Conservation (phyloP, 1,140 invertebrate species). For the Littorina saxatilis region DNA sequence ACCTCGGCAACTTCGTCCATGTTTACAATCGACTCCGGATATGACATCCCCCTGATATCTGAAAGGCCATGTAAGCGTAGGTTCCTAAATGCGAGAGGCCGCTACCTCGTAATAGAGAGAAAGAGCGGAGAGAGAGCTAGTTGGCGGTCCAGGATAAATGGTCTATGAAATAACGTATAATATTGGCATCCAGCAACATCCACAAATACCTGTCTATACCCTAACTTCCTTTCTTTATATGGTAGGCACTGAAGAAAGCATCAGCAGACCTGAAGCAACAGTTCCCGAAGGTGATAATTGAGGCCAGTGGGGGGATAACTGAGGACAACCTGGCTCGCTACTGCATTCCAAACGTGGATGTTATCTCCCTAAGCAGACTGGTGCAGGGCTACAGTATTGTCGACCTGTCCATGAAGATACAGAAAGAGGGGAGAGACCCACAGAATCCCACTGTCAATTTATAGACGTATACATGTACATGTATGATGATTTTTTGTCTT, state of each 20-base stretch:
- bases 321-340: slow-evolving; percentile 69
- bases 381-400: slow-evolving; percentile 76
- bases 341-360: slow-evolving; percentile 71
- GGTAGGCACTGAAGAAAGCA: slow-evolving; percentile 66
- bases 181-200: too few species aligned
- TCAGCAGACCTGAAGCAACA: slow-evolving; percentile 69
- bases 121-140: too few species aligned
- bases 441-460: slow-evolving; percentile 63
- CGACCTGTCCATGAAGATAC: slow-evolving; percentile 77
- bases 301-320: slow-evolving; percentile 76
- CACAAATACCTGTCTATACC: too few species aligned
- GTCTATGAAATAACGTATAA: too few species aligned
- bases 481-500: background rate
- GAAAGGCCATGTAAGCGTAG: too few species aligned
- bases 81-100: too few species aligned
- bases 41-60: too few species aligned
- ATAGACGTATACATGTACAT: slow-evolving; percentile 1
- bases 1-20: too few species aligned
- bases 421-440: slow-evolving; percentile 67
- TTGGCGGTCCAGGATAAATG: too few species aligned
- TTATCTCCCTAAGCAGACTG: slow-evolving; percentile 75
- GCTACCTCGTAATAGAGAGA: too few species aligned
- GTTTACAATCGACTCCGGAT: too few species aligned
- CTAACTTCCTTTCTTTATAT: too few species aligned
- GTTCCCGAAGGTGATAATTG: slow-evolving; percentile 73